Evolutionary conservation across 2,797 vertebrate genomes (phyloP).

Genomic region (Poeciliopsis infans): DNA sequence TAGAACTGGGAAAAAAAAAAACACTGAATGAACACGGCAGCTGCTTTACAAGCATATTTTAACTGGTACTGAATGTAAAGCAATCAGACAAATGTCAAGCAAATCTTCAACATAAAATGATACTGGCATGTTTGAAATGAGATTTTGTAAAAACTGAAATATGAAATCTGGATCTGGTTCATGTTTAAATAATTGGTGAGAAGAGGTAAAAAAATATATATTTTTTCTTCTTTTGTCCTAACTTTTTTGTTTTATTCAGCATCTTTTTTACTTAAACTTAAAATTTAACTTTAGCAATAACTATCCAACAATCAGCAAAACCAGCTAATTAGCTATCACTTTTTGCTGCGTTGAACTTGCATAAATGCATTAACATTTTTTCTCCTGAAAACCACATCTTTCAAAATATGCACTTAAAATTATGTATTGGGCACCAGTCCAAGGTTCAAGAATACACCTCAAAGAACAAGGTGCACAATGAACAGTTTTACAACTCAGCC

Average conservation of each 20-base stretch:
- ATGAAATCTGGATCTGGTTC: background rate
- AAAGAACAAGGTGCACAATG: background rate
- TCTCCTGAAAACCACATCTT: background rate
- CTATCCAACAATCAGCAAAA: background rate
- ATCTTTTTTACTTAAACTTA: background rate
- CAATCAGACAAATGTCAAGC: constrained; percentile 10
- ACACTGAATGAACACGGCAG: constrained; percentile 24
- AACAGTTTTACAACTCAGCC: background rate
- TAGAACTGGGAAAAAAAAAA: constrained; percentile 11
- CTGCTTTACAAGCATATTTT: constrained; percentile 5
- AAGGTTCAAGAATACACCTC: too few relatives aligned
- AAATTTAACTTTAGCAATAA: background rate
- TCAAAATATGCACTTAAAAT: background rate
- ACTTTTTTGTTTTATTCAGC: background rate
- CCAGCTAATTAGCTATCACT: background rate
- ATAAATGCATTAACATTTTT: background rate
- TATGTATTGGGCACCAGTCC: too few relatives aligned
- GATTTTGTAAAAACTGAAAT: background rate
- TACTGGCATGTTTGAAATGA: background rate
- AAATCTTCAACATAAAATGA: constrained; percentile 16
- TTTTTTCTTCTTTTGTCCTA: background rate
- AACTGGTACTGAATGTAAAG: constrained; percentile 18
- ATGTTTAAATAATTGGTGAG: background rate
- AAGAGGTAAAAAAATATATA: background rate
- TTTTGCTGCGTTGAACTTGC: background rate